A percentile compares a stretch with the other conserved stretches of the same genome.
Conservation (phyloP, 2,797 vertebrate species). For the Harpagifer antarcticus region DNA sequence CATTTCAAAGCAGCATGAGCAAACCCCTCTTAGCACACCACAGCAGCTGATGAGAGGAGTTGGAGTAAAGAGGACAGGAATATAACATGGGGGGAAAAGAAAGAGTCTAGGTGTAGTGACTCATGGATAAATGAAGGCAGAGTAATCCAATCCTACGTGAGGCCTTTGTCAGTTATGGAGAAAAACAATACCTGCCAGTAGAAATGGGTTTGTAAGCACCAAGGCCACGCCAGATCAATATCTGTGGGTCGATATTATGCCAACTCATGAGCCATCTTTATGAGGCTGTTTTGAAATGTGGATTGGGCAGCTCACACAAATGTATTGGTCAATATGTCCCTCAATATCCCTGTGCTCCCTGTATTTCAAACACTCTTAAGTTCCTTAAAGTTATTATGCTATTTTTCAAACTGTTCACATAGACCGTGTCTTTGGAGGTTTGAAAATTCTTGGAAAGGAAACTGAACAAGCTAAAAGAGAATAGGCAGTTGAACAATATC, state of each 20-base stretch:
- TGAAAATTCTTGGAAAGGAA: constrained; percentile 7
- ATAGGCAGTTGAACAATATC: constrained; percentile 3
- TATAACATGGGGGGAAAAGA: neutral
- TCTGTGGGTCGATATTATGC: constrained; percentile 43
- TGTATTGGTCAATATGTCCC: constrained; percentile 40
- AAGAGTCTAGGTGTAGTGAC: constrained; percentile 2
- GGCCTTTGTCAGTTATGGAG: constrained; percentile 31
- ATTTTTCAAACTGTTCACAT: constrained; percentile 30
- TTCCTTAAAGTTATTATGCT: constrained; percentile 35
- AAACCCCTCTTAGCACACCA: neutral
- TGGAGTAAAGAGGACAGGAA: constrained; percentile 8
- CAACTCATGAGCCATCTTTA: constrained; percentile 52
- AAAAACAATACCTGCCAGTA: constrained; percentile 26
- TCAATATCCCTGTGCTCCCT: constrained; percentile 15
- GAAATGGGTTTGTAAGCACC: constrained; percentile 50
- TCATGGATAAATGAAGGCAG: constrained; percentile 29
- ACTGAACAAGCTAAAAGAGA: neutral
- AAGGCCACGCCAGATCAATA: constrained; percentile 53
- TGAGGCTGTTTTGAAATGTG: constrained; percentile 65
- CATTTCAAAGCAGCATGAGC: constrained; percentile 43
- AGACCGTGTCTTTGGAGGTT: constrained; percentile 12
- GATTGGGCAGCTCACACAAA: constrained; percentile 41
- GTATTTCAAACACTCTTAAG: constrained; percentile 35
- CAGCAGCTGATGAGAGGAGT: constrained; percentile 35
- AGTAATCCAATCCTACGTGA: constrained; percentile 36